These are phyloP conservation scores for Todiramphus saurophagus DNA, from an alignment of 2,113 vertebrate genomes.

Conservation along the genomic window DNA sequence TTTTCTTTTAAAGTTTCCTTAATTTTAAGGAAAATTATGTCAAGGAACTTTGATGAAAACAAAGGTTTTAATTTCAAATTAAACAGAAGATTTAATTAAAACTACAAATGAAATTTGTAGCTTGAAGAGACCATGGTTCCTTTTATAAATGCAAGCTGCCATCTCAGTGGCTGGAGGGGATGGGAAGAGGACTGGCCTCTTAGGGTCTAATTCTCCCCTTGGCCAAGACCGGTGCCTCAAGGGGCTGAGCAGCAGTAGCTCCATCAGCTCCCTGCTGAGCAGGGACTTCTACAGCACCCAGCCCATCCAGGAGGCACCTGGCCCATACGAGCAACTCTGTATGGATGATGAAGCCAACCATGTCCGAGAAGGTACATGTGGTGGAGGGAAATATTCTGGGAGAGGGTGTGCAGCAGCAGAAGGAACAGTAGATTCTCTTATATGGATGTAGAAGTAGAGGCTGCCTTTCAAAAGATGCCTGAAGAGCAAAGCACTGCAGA, in stretches of 20 bases:
- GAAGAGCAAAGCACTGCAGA: not conserved
- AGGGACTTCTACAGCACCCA: not conserved
- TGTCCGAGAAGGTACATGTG: not conserved
- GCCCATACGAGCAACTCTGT: accelerated
- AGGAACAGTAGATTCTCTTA: not conserved
- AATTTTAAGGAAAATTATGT: not conserved
- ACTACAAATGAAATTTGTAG: not conserved
- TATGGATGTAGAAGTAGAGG: not conserved
- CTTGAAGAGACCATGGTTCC: not conserved
- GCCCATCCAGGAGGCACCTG: not conserved
- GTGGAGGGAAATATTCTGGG: not conserved
- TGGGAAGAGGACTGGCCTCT: not conserved
- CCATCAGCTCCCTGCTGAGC: not conserved
- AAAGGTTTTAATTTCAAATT: not conserved
- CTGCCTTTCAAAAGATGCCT: not conserved
- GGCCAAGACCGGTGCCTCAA: not conserved
- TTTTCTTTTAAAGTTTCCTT: not conserved
- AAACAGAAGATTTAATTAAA: not conserved
- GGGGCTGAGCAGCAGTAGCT: not conserved
- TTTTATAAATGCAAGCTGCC: not conserved
- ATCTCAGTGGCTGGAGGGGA: not conserved
- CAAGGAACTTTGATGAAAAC: not conserved
- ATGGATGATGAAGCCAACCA: accelerated
- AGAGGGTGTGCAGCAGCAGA: not conserved
- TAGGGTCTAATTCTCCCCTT: not conserved